These are phyloP conservation scores for Coptodon rendalli DNA, from an alignment of 2,113 vertebrate genomes.

Conservation along the genomic window DNA sequence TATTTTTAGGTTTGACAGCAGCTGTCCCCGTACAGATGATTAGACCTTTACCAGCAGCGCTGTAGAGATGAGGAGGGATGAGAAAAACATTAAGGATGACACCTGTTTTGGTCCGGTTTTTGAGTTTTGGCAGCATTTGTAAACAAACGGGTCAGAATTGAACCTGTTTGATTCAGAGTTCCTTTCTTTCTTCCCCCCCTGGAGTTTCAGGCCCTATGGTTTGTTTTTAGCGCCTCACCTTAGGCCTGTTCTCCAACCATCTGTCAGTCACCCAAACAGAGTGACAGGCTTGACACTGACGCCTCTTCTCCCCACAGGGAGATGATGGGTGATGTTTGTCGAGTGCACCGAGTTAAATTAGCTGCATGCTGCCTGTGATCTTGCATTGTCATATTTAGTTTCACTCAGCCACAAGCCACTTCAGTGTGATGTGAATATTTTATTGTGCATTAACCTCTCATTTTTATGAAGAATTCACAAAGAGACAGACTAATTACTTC, in stretches of 20 bases:
- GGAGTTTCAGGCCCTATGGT: not conserved
- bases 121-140: not conserved
- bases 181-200: accelerated
- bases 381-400: not conserved
- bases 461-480: not conserved
- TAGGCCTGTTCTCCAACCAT: not conserved
- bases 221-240: not conserved
- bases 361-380: not conserved
- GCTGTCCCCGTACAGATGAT: conserved; percentile 30
- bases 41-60: not conserved
- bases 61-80: not conserved
- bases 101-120: not conserved
- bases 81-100: not conserved
- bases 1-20: conserved; percentile 49
- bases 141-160: not conserved
- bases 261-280: conserved; percentile 13
- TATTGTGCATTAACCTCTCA: not conserved
- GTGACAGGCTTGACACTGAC: not conserved
- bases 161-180: accelerated
- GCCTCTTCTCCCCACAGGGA: not conserved
- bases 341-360: not conserved
- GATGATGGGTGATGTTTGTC: not conserved
- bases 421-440: not conserved
- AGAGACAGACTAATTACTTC: not conserved
- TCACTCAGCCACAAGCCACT: not conserved